Evolutionary conservation across 2,113 vertebrate species (phyloP).

Genomic region (Suricata suricatta): DNA sequence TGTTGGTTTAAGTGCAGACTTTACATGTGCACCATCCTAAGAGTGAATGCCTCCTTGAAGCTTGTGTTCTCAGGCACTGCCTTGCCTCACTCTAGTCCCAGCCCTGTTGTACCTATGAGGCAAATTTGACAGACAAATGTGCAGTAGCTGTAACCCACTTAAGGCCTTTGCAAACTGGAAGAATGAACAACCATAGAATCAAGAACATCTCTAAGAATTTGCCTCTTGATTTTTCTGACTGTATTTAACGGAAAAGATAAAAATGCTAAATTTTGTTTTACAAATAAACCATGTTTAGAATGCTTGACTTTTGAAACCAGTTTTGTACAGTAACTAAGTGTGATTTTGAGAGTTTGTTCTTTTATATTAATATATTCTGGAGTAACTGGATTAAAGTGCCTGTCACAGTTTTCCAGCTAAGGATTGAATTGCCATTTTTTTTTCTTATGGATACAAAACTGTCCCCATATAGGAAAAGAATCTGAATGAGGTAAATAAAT

Average conservation of each 20-base stretch:
- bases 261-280: not conserved
- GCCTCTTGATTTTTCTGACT: not conserved
- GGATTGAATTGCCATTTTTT: not conserved
- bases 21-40: not conserved
- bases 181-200: not conserved
- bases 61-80: not conserved
- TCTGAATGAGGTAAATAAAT: not conserved
- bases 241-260: not conserved
- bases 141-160: not conserved
- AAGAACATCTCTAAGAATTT: not conserved
- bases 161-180: not conserved
- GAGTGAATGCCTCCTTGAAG: not conserved
- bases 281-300: not conserved
- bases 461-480: not conserved
- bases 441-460: not conserved
- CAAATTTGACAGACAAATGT: not conserved
- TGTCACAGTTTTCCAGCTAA: not conserved
- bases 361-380: not conserved
- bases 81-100: not conserved
- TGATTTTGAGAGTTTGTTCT: not conserved
- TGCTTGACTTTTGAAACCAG: not conserved
- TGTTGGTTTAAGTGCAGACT: not conserved
- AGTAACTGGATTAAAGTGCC: not conserved
- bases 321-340: not conserved
- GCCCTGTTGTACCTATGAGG: not conserved